Conservation (phyloP, 2,888 invertebrate genomes). For the Escarpia spicata region DNA sequence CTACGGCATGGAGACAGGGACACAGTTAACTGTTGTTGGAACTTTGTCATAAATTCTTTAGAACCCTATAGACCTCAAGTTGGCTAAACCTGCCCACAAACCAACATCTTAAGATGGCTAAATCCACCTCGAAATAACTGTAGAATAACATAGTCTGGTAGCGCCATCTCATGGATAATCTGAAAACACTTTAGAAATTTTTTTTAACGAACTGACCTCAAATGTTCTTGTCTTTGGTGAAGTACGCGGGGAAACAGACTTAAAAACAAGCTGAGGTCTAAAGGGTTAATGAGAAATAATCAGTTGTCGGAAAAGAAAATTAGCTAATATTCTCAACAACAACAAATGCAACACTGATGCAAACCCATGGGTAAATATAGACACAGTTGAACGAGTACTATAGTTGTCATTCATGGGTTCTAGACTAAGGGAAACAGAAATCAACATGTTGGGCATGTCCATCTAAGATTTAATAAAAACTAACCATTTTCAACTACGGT, state of each 20-base stretch:
- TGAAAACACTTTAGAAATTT: too few relatives aligned
- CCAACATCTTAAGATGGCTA: too few relatives aligned
- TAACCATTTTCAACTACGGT: too few relatives aligned
- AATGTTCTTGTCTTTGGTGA: too few relatives aligned
- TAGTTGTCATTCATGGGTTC: neutral
- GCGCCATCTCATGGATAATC: too few relatives aligned
- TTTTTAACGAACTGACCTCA: too few relatives aligned
- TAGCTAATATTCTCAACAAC: neutral
- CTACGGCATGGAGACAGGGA: neutral
- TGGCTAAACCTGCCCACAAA: neutral
- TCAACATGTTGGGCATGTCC: too few relatives aligned
- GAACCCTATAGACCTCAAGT: neutral
- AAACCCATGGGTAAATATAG: neutral
- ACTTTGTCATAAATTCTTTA: neutral
- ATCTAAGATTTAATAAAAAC: too few relatives aligned
- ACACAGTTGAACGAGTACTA: neutral
- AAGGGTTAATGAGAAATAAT: neutral
- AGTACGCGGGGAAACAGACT: too few relatives aligned
- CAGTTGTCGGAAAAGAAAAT: neutral
- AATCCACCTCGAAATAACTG: too few relatives aligned
- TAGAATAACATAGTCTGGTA: too few relatives aligned
- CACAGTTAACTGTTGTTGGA: neutral
- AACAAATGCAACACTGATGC: neutral
- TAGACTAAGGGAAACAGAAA: neutral
- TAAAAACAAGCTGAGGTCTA: neutral